phyloP scores from a whole-genome alignment of 2,113 vertebrate genomes.

The Ageneiosus marmoratus region DNA sequence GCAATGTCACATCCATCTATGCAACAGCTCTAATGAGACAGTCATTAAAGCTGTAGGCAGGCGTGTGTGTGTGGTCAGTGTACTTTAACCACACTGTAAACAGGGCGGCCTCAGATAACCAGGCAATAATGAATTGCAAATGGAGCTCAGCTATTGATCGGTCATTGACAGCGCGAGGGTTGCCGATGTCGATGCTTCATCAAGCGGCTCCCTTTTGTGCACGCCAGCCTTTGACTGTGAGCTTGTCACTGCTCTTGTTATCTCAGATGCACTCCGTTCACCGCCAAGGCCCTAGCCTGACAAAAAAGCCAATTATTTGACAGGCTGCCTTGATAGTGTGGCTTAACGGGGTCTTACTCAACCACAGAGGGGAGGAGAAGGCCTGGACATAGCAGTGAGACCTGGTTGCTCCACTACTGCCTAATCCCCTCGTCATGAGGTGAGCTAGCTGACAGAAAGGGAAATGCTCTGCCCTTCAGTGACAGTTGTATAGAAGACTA shows the following conservation, averaged over 20 bases:
- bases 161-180: slow-evolving; percentile 70
- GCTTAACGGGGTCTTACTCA: slow-evolving; percentile 76
- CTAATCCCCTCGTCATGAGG: slow-evolving; percentile 52
- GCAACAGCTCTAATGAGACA: slow-evolving; percentile 47
- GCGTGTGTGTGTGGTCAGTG: slow-evolving; percentile 36
- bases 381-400: not conserved
- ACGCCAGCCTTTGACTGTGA: slow-evolving; percentile 77
- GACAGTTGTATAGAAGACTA: slow-evolving; percentile 36
- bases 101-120: slow-evolving; percentile 75
- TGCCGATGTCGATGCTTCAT: slow-evolving; percentile 75
- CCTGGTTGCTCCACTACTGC: slow-evolving; percentile 35
- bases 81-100: slow-evolving; percentile 73
- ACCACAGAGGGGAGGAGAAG: slow-evolving; percentile 61
- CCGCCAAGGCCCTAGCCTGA: slow-evolving; percentile 57
- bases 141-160: slow-evolving; percentile 77
- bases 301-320: slow-evolving; percentile 74
- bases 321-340: slow-evolving; percentile 75
- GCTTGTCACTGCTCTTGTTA: slow-evolving; percentile 79
- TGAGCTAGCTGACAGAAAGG: slow-evolving; percentile 48
- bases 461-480: slow-evolving; percentile 45
- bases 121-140: slow-evolving; percentile 84
- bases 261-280: slow-evolving; percentile 69
- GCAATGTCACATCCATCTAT: slow-evolving; percentile 45
- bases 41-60: slow-evolving; percentile 22
- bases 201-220: slow-evolving; percentile 73